Base-by-base conservation (phyloP, 2,797 vertebrate genomes). In the Leptoclinus maculatus region DNA sequence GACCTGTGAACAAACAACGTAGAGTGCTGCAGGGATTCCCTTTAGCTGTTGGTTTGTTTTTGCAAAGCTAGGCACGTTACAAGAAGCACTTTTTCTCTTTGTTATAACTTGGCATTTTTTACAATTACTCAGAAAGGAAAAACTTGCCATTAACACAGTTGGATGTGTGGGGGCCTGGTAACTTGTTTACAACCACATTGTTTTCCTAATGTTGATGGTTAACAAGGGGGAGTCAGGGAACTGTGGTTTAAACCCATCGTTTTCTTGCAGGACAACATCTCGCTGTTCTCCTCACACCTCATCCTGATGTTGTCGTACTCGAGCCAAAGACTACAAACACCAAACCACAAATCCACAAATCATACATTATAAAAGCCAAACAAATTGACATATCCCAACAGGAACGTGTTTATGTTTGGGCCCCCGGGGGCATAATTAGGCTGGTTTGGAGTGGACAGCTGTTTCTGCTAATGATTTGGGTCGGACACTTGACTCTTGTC, bases 391-490 rank as follows among this genome's bases (percentile, higher is more conserved):
- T 8, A 74, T 19, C 39, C 19, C 34, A 39, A 27, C 16, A 32
- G 25, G 7, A 12, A 21, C 7, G 5, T 19, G 47, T 74, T 57
- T 70, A 45, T 66, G 63, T 73, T 17, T 77, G 27, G 54, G 11
- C 76, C 43, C 36, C 43, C 36, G 56, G 49, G 47, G 73, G 73
- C 53, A 1, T 64, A 47, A 67, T 69, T 27, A 39, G 51, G 19
- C 38, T 43, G 63, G 65, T 70, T 83, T 66, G 21, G 13, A 47
- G 51, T n/a, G 58, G 23, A 54, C 80, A 70, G 64, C 82, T 84
- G 74, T 82, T 87, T 73, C 74, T 72, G 63, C 10, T 53, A 76
- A 73, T 64, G 4, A 53, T 57, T 68, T 78, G 43, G 62, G 41
- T 64, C 71, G 53, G 14, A 72, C 27, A 58, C 49, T 64, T 68